Conservation (phyloP, 2,113 vertebrate genomes). For the Aegotheles bennettii region DNA sequence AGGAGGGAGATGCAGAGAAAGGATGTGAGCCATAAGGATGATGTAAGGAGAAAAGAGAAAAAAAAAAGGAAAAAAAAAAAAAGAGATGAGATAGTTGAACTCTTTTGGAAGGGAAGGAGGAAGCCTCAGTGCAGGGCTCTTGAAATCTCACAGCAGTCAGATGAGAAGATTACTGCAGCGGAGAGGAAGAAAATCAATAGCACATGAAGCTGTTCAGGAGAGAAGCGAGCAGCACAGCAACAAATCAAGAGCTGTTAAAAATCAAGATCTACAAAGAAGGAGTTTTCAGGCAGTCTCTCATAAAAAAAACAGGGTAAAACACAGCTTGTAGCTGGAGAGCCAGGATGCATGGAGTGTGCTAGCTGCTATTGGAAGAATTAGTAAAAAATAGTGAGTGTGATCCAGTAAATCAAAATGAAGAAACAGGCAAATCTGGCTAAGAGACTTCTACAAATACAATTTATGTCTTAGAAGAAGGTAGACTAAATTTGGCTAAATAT, state of each 20-base stretch:
- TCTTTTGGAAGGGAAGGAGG: conserved; percentile 19
- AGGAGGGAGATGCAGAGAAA: conserved; percentile 28
- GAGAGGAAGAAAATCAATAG: background rate
- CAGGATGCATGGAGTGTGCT: background rate
- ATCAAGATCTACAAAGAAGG: background rate
- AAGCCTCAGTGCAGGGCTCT: background rate
- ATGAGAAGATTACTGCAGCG: background rate
- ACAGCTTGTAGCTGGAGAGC: background rate
- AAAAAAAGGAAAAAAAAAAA: accelerated
- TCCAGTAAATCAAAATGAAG: background rate
- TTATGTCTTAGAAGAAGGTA: background rate
- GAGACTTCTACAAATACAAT: background rate
- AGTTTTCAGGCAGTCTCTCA: background rate
- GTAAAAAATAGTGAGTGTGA: background rate
- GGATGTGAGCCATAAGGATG: conserved; percentile 41
- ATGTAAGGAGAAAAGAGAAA: background rate
- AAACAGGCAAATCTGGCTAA: background rate
- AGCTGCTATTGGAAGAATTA: background rate
- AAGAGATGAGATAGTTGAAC: background rate
- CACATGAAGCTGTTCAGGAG: background rate
- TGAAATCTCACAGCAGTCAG: background rate
- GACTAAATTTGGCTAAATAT: background rate
- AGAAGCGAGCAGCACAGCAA: background rate
- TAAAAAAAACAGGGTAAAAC: background rate
- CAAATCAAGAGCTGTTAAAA: conserved; percentile 6